Conservation (phyloP, 2,113 vertebrate genomes). For the Gavia stellata region DNA sequence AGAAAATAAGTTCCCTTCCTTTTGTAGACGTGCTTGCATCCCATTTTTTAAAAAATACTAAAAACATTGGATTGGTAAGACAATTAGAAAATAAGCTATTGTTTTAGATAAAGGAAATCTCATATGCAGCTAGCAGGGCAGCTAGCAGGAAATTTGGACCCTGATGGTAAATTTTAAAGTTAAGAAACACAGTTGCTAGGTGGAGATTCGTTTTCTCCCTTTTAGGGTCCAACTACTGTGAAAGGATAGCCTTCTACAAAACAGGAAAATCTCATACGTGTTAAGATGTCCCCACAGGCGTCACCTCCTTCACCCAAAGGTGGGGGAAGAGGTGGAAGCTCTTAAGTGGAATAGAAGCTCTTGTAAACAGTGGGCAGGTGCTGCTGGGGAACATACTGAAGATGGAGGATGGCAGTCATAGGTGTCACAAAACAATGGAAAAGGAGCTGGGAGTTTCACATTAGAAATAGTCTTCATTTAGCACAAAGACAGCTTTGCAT, state of each 20-base stretch:
- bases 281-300: not conserved
- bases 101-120: not conserved
- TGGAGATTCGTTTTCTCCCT: not conserved
- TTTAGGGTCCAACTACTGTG: not conserved
- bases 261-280: not conserved
- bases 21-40: not conserved
- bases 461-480: not conserved
- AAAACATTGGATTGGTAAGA: not conserved
- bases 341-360: not conserved
- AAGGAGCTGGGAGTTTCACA: not conserved
- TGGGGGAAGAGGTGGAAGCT: not conserved
- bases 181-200: not conserved
- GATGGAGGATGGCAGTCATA: not conserved
- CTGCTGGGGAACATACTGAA: not conserved
- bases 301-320: not conserved
- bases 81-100: not conserved
- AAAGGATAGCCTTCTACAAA: not conserved
- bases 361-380: not conserved
- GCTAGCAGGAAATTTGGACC: not conserved
- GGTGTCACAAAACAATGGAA: not conserved
- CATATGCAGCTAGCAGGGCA: not conserved
- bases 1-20: not conserved
- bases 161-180: not conserved
- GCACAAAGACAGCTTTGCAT: not conserved
- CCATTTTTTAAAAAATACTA: fast-evolving